These are phyloP conservation scores for Aricia agestis DNA, from an alignment of 1,140 invertebrate species.

Conservation along the genomic window DNA sequence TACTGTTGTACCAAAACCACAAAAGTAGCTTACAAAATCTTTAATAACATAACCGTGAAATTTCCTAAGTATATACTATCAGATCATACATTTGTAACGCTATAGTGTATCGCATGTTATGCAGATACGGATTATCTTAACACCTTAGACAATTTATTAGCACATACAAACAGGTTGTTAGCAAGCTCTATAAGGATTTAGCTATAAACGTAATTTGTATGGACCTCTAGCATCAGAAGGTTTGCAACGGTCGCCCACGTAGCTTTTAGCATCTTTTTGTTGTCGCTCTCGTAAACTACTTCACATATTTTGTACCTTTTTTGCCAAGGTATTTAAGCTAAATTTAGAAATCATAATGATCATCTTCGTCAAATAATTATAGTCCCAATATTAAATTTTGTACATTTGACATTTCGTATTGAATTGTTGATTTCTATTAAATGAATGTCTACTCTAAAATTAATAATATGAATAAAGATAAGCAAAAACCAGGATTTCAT, in stretches of 20 bases:
- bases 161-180: conserved; percentile 57
- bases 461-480: background rate
- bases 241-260: conserved; percentile 29
- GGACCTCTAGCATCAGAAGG: conserved; percentile 25
- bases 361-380: background rate
- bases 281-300: background rate
- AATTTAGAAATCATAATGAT: background rate
- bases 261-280: conserved; percentile 28
- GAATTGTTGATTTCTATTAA: no score
- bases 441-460: no score
- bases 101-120: conserved; percentile 31
- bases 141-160: conserved; percentile 20
- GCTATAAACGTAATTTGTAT: conserved; percentile 69
- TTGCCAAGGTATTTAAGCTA: background rate
- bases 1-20: no score
- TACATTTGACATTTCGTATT: no score
- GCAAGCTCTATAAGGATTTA: conserved; percentile 53
- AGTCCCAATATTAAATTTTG: no score
- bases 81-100: background rate
- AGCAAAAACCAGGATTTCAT: background rate
- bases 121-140: conserved; percentile 69
- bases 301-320: background rate
- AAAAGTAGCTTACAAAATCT: no score
- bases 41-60: background rate
- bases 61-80: background rate